Base-by-base conservation (phyloP, 2,797 vertebrate genomes). In the Enteromius paludinosus region DNA sequence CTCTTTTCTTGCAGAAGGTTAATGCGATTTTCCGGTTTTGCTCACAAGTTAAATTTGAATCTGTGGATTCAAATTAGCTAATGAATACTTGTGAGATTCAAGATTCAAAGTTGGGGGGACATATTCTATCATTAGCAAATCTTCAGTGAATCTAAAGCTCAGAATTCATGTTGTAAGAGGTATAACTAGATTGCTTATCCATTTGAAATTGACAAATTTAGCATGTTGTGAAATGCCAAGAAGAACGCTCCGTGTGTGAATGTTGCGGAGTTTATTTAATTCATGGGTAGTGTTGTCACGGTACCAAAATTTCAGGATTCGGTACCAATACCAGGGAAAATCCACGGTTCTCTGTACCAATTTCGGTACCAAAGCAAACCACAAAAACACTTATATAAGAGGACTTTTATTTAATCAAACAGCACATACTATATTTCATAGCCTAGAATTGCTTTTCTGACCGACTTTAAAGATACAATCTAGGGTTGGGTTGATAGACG, bases 71-170 rank as follows among this genome's bases (percentile, higher is more conserved):
- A 54, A 54, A 54, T 1, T n/a, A 17, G 14, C 47, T 49, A 83
- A 83, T 52, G 10, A 83, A 14, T 35, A 23, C 7, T 81, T 62
- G 4, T 28, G n/a, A 35, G 28, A 28, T n/a, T n/a, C 23, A 59
- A 56, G 6, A 56, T 20, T 28, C 17, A 2, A 2, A 33, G 5
- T 28, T 20, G 25, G 9, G 25, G 9, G 3, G 11, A 38, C 11
- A 33, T n/a, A 9, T 18, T 65, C 30, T 49, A 30, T 3, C 7
- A 20, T 30, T 49, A 2, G 2, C 5, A 3, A 49, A 49, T 33
- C 69, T 49, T 49, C 18, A 30, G 28, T 0, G 2, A 49, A 30
- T 49, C 43, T 71, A 2, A 71, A 45, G 25, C 43, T 45, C 20
- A 41, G 18, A 66, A 23, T 23, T 65, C 20, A 47, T 70, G 45